Evolutionary conservation across 2,113 vertebrate genomes (phyloP), one percentile per base, ranked within the genome.

Genomic region (Lanius ludovicianus): DNA sequence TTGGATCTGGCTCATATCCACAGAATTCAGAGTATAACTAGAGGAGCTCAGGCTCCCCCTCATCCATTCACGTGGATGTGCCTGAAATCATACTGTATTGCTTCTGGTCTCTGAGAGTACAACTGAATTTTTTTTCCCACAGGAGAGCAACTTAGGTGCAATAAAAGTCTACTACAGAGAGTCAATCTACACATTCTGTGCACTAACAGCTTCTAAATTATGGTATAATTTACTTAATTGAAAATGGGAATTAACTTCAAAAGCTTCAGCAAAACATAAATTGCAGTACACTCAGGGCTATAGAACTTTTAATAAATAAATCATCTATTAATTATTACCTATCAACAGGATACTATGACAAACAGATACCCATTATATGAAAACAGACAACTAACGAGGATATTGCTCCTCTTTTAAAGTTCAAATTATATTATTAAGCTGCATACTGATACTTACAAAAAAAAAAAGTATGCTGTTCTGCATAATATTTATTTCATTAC

Each of bases 261-360:
- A 93, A 81, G 47, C 52, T 79, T 84, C 79, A 92, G 55, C 15
- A 75, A 53, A 24, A 64, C 24, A 75, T 59, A 56, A 71, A 87
- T 71, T 71, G 15, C 41, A 53, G 20, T 56, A 68, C 35, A 79
- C 37, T 59, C 53, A 76, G 41, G 35, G 31, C 25, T 84, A 21
- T 68, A 67, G 69, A 87, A 84, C 37, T 78, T 21, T 28, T 84
- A 89, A 27, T 74, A 80, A 82, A 95, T 89, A 95, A 96, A 75
- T 74, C 22, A 86, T 44, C 49, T 71, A 81, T 91, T 84, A 88
- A 85, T 93, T 95, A 90, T 73, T 85, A 81, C 90, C 63, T 86
- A 91, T 75, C 77, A 89, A 57, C 35, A 84, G 46, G 57, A 75
- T 59, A 76, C 42, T 83, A 74, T 57, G 39, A 86, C 46, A 93